Conservation (phyloP, 2,888 invertebrate species). For the Nebria salina region DNA sequence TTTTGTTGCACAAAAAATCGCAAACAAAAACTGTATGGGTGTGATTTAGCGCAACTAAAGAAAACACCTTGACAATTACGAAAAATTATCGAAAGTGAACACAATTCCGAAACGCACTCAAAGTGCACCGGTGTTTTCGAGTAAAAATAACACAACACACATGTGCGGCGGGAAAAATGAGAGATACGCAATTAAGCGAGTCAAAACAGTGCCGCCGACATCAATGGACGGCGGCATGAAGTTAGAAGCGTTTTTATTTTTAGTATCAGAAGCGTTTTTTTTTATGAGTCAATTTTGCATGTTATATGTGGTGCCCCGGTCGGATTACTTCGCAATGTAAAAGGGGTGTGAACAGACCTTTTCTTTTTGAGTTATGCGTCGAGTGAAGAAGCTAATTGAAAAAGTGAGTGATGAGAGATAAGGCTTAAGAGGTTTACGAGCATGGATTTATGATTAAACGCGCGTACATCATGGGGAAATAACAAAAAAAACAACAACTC, state of each 20-base stretch:
- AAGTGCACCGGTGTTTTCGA: neutral
- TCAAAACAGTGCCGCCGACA: neutral
- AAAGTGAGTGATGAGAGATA: neutral
- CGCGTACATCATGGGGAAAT: neutral
- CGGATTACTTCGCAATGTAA: neutral
- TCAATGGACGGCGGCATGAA: neutral
- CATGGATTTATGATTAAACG: neutral
- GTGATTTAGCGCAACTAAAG: too few relatives aligned
- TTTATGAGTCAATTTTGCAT: neutral
- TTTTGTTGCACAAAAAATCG: constrained; percentile 14
- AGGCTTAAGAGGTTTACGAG: neutral
- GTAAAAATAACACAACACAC: neutral
- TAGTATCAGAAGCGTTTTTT: neutral
- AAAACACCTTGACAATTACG: too few relatives aligned
- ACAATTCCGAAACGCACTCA: neutral
- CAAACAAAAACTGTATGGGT: neutral
- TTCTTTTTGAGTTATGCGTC: neutral
- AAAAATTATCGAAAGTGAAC: neutral
- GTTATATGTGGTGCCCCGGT: neutral
- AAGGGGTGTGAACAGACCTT: neutral
- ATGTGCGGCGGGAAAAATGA: neutral
- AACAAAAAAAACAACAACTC: too few relatives aligned
- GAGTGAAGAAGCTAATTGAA: neutral
- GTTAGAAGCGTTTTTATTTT: neutral
- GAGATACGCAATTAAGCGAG: neutral